Base-by-base conservation (phyloP, 2,888 invertebrate species). In the Schrankia costaestrigalis region DNA sequence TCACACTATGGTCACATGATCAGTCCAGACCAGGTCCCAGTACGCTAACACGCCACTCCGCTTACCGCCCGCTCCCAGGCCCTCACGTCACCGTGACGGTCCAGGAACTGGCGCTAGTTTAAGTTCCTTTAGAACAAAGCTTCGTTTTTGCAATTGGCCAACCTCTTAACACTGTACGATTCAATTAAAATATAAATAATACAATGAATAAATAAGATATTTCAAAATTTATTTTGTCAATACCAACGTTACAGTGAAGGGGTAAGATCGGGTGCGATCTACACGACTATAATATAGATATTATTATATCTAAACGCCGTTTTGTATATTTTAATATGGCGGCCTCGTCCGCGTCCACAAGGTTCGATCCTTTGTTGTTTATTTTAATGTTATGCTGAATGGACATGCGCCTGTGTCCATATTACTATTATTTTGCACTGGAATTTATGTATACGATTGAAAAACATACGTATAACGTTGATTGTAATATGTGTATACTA, bases 131-230 rank as follows among this genome's bases (percentile, higher is more conserved):
- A 85, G 83, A 76, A 72, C 75, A 89, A 88, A 89, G 84, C 88
- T 88, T 88, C 89, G 89, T 89, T 89, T 89, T 88, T 89, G 89
- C 88, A 88, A 88, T 88, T 87, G 88, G 88, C 89, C 88, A 87
- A 79, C 86, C 85, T 83, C 84, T 80, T 74, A 65, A 72, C 86
- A 86, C 85, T 88, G 88, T 89, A 81, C 77, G 69, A 78, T 70
- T 68, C 60, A 66, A 71, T 68, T 71, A 63, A 62, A 69, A 66
- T n/a, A 11, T 66, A 62, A 69, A 63, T 38, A 61, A 73, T 59
- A 61, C 62, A 55, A 48, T 44, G 8, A 54, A 45, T 13, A 54
- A 58, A 46, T 59, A 34, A 53, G 52, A 47, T 51, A 53, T 59
- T 61, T 58, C 56, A 53, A 68, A 71, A 25, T 65, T 65, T 59